Evolutionary conservation across 53 echinoderm and acorn worm genomes (phyloP).

Genomic region (Arbacia lixula): DNA sequence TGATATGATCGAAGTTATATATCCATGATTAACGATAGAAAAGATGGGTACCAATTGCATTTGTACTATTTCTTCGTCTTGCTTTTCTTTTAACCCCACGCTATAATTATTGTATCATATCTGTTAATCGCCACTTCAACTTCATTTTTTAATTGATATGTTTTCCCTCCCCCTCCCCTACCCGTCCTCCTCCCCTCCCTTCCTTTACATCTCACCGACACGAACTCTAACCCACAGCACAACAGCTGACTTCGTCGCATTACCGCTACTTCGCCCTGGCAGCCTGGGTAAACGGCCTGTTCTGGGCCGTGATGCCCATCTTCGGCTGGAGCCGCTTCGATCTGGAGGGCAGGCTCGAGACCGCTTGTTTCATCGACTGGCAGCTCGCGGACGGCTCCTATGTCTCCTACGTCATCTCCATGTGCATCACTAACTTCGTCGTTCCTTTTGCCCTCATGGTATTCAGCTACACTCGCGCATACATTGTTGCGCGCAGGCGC

Average conservation of each 20-base stretch:
- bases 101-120: no score
- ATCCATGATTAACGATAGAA: no score
- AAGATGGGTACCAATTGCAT: no score
- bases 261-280: slow-evolving; percentile 55
- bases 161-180: no score
- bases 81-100: no score
- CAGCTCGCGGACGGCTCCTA: slow-evolving; percentile 61
- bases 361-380: slow-evolving; percentile 81
- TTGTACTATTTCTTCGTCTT: no score
- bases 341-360: slow-evolving; percentile 47
- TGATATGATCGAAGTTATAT: no score
- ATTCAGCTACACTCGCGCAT: slow-evolving; percentile 65
- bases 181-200: neutral
- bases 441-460: slow-evolving; percentile 75
- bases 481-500: slow-evolving; percentile 22
- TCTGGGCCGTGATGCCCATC: slow-evolving; percentile 91
- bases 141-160: no score
- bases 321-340: slow-evolving; percentile 83
- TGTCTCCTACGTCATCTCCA: slow-evolving; percentile 70
- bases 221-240: slow-evolving; percentile 13
- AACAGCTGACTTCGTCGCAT: slow-evolving; percentile 50
- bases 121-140: no score
- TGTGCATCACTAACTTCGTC: slow-evolving; percentile 70
- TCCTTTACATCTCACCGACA: neutral
- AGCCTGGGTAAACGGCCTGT: slow-evolving; percentile 66